Conservation (phyloP, 2,113 vertebrate genomes). For the Megaceryle maxima region DNA sequence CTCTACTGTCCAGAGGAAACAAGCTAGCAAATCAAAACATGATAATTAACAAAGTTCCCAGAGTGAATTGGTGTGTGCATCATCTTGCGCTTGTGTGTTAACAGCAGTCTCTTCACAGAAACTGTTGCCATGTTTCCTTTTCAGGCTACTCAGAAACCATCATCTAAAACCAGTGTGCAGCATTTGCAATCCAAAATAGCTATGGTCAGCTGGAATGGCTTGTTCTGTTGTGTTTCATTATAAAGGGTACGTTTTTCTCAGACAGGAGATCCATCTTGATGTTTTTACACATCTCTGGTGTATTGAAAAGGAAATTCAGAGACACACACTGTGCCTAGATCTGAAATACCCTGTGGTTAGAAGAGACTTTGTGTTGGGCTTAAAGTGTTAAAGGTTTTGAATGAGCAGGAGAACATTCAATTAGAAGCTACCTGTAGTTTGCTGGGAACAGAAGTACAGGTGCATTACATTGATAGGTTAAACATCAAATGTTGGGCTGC, state of each 20-base stretch:
- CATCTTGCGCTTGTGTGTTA: not conserved
- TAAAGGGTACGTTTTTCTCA: not conserved
- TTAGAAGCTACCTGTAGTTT: slow-evolving; percentile 39
- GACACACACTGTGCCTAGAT: not conserved
- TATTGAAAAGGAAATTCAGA: slow-evolving; percentile 4
- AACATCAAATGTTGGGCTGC: not conserved
- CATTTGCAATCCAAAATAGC: not conserved
- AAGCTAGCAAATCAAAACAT: not conserved
- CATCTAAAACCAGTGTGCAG: not conserved
- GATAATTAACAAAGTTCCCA: not conserved
- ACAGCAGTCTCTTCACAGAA: not conserved
- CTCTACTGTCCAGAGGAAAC: not conserved
- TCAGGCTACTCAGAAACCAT: not conserved
- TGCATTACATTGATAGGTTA: not conserved
- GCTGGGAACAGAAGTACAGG: not conserved
- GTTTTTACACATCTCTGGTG: not conserved
- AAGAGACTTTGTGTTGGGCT: not conserved
- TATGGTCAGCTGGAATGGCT: not conserved
- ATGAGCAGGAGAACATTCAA: not conserved
- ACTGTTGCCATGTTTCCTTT: not conserved
- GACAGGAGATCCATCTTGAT: not conserved
- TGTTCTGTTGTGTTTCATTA: not conserved
- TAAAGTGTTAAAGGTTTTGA: not conserved
- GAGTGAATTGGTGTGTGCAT: not conserved
- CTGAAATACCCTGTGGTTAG: not conserved